These are phyloP conservation scores for Sus cebifrons DNA, from an alignment of 2,797 vertebrate genomes.

Conservation along the genomic window DNA sequence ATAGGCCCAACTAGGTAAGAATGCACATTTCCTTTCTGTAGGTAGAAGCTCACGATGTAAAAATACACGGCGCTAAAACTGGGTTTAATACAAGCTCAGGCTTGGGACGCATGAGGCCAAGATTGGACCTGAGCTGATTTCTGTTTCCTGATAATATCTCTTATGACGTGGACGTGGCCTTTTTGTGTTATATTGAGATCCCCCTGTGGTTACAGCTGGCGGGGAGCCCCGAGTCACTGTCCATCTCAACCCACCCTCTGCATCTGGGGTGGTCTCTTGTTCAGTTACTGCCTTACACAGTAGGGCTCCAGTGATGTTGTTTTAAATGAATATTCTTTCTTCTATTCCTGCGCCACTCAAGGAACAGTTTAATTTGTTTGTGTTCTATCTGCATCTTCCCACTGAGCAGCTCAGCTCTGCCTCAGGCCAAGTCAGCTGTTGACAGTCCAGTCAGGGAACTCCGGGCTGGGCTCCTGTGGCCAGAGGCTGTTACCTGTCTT, in stretches of 20 bases:
- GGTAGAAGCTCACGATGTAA: neutral
- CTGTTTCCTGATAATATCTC: too few species aligned
- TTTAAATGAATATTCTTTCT: neutral
- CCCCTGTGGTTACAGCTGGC: neutral
- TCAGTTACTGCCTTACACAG: neutral
- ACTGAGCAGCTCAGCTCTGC: too few species aligned
- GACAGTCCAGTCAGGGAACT: neutral
- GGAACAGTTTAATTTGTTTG: accelerated
- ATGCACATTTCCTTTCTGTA: neutral
- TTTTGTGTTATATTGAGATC: accelerated
- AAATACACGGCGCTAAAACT: neutral
- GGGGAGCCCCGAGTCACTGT: accelerated
- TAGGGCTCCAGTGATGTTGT: neutral
- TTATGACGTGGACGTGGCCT: neutral
- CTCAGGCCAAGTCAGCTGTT: neutral
- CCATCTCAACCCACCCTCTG: accelerated
- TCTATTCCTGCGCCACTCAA: neutral
- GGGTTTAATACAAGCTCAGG: neutral
- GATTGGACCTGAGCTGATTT: neutral
- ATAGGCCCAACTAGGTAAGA: neutral
- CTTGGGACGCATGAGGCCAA: neutral
- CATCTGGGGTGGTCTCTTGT: neutral
- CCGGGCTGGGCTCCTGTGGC: neutral
- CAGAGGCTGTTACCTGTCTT: neutral
- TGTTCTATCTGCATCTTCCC: neutral